Percentiles rank a stretch among this genome's conserved stretches.
phyloP scores from a whole-genome alignment of 2,888 invertebrate species.

The Listrodromus nycthemerus region DNA sequence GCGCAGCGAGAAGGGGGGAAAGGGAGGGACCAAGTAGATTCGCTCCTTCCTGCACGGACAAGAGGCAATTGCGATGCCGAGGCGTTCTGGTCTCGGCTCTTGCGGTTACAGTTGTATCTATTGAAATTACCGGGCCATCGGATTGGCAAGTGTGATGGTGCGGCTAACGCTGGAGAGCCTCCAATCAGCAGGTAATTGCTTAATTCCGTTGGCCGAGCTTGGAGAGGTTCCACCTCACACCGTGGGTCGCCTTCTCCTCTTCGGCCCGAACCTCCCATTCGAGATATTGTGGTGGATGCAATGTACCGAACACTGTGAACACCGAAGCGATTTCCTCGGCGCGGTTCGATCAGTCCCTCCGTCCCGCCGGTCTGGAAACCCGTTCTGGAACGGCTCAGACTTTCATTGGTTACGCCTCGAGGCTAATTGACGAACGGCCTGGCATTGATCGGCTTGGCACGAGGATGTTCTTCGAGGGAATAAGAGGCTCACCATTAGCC shows the following conservation, averaged over 20 bases:
- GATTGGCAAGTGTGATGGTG: conserved; percentile 81
- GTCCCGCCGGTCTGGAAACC: conserved; percentile 11
- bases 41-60: conserved; percentile 23
- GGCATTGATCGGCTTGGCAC: conserved; percentile 63
- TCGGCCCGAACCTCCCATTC: background rate
- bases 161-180: conserved; percentile 76
- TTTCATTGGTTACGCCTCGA: conserved; percentile 59
- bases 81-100: conserved; percentile 68
- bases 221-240: conserved; percentile 6
- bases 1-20: background rate
- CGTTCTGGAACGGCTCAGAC: conserved; percentile 49
- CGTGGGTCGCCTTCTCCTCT: conserved; percentile 6
- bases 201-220: conserved; percentile 76
- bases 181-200: conserved; percentile 83
- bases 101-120: conserved; percentile 81
- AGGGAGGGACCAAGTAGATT: conserved; percentile 24
- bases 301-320: background rate
- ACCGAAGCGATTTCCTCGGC: conserved; percentile 29
- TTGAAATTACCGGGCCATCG: conserved; percentile 81
- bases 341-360: conserved; percentile 16
- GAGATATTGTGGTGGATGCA: conserved; percentile 29
- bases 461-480: conserved; percentile 46
- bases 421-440: conserved; percentile 65
- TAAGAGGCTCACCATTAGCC: conserved; percentile 39
- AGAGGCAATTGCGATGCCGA: conserved; percentile 24